Percentiles rank a stretch among this genome's conserved stretches.
phyloP scores from a whole-genome alignment of 2,797 vertebrate species.

The Hemibagrus guttatus region DNA sequence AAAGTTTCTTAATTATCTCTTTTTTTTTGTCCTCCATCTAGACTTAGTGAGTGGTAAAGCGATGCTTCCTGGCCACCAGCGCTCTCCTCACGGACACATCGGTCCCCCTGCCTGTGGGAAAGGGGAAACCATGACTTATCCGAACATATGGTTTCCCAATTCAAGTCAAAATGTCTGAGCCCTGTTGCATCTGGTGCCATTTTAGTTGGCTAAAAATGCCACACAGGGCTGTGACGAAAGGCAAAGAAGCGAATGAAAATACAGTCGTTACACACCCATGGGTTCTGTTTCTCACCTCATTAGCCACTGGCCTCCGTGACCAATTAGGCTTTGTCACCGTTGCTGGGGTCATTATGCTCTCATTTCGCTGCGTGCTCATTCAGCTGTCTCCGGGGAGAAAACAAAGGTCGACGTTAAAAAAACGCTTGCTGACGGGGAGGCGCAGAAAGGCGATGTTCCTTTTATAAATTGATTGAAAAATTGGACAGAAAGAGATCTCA shows the following conservation, averaged over 20 bases:
- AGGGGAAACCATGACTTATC: constrained; percentile 90
- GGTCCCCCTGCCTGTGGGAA: constrained; percentile 85
- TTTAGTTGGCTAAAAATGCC: constrained; percentile 90
- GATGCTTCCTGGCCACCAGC: constrained; percentile 63
- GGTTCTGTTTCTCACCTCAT: constrained; percentile 94
- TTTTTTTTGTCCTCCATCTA: background rate
- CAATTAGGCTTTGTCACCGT: constrained; percentile 97
- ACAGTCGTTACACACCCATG: constrained; percentile 96
- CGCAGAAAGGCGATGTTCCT: constrained; percentile 58
- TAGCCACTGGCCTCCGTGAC: constrained; percentile 97
- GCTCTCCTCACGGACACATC: constrained; percentile 78
- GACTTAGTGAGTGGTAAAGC: constrained; percentile 59
- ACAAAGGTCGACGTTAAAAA: constrained; percentile 75
- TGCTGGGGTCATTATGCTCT: constrained; percentile 95
- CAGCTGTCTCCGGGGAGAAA: constrained; percentile 85
- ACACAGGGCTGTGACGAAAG: constrained; percentile 99
- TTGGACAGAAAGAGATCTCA: constrained; percentile 63
- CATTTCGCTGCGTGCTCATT: constrained; percentile 98
- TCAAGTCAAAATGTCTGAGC: constrained; percentile 90
- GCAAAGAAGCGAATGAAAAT: constrained; percentile 90
- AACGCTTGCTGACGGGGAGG: constrained; percentile 73
- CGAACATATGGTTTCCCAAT: constrained; percentile 93
- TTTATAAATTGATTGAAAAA: constrained; percentile 71
- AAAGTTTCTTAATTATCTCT: background rate
- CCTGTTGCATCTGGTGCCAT: constrained; percentile 93